phyloP scores from a whole-genome alignment of 2,797 vertebrate genomes.

The Intellagama lesueurii region DNA sequence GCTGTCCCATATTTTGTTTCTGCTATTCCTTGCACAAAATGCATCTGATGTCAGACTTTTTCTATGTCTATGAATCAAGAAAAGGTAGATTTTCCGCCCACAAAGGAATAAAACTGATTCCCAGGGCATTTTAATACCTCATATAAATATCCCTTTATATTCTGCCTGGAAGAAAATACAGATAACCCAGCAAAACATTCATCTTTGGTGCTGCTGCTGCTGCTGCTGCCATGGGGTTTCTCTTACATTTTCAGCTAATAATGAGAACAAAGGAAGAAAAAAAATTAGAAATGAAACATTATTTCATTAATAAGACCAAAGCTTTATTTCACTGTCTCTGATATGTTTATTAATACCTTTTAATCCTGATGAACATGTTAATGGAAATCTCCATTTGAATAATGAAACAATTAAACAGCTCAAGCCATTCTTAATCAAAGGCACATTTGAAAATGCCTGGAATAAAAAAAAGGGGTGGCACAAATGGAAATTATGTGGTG shows the following conservation, averaged over 20 bases:
- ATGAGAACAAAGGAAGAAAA: slow-evolving; percentile 2
- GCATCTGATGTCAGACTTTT: slow-evolving; percentile 29
- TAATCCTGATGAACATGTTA: slow-evolving; percentile 22
- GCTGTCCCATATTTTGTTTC: slow-evolving; percentile 15
- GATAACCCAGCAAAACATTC: slow-evolving; percentile 23
- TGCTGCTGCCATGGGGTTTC: neutral
- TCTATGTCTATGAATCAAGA: slow-evolving; percentile 33
- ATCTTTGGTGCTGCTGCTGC: neutral
- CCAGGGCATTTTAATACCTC: slow-evolving; percentile 31
- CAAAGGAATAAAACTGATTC: slow-evolving; percentile 25
- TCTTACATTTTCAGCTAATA: slow-evolving; percentile 5
- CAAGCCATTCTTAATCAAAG: slow-evolving; percentile 2
- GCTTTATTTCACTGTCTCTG: neutral
- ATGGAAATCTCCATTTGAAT: slow-evolving; percentile 33
- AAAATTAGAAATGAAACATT: slow-evolving; percentile 5
- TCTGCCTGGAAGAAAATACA: neutral
- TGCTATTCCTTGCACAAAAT: neutral
- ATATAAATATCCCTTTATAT: slow-evolving; percentile 31
- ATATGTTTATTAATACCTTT: slow-evolving; percentile 1
- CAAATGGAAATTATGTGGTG: slow-evolving; percentile 31
- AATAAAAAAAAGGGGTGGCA: slow-evolving; percentile 18
- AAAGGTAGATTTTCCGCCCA: slow-evolving; percentile 22
- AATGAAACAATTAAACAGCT: slow-evolving; percentile 13
- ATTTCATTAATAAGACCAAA: neutral
- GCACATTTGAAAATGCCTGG: slow-evolving; percentile 6